Conservation (phyloP, 2,888 invertebrate genomes). For the Kuschelorhynchus macadamiae region DNA sequence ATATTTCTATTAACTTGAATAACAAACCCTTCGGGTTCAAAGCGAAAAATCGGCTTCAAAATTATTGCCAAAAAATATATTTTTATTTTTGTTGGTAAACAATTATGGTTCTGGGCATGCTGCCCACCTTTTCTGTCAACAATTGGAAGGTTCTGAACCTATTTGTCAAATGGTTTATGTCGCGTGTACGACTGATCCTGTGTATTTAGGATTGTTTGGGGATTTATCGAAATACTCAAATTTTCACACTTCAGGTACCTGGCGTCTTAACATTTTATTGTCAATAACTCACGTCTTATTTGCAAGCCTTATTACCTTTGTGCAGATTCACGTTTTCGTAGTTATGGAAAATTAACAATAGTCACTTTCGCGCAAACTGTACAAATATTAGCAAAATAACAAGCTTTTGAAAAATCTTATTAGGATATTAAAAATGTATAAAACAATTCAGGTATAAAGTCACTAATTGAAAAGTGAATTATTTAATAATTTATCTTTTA, state of each 20-base stretch:
- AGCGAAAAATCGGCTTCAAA: too few species aligned
- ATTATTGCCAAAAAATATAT: background rate
- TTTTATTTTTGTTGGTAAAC: constrained; percentile 24
- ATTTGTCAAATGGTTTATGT: constrained; percentile 36
- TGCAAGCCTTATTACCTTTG: constrained; percentile 15
- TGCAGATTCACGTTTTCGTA: too few species aligned
- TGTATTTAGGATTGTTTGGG: constrained; percentile 33
- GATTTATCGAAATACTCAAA: constrained; percentile 21
- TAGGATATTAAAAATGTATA: too few species aligned
- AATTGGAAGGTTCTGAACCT: constrained; percentile 12
- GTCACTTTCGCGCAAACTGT: too few species aligned
- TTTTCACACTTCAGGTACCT: constrained; percentile 31
- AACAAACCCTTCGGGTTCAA: too few species aligned
- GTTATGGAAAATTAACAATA: too few species aligned
- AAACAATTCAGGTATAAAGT: too few species aligned
- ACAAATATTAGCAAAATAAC: too few species aligned
- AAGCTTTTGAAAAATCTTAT: too few species aligned
- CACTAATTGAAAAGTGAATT: too few species aligned
- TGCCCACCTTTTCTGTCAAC: constrained; percentile 14
- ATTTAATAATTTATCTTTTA: too few species aligned
- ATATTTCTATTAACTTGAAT: too few species aligned
- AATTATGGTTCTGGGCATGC: constrained; percentile 7
- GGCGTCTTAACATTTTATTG: constrained; percentile 20
- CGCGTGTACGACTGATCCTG: constrained; percentile 37
- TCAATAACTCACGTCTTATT: constrained; percentile 22